phyloP scores from a whole-genome alignment of 2,888 invertebrate species.

The Idaea biselata region DNA sequence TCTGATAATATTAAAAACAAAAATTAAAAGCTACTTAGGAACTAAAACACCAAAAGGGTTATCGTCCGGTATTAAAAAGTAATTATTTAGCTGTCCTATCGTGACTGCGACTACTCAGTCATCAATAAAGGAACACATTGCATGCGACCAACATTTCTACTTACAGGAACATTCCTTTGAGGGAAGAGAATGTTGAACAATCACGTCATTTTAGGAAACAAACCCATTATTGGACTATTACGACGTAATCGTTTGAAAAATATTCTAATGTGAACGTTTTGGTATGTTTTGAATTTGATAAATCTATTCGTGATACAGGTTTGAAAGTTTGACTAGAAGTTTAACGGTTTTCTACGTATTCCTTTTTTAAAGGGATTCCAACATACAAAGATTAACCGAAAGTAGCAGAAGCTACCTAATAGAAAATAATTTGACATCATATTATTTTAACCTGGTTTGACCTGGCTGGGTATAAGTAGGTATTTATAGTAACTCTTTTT shows the following conservation, averaged over 20 bases:
- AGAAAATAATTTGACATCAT: too few species aligned
- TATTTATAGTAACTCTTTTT: too few species aligned
- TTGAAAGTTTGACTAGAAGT: too few species aligned
- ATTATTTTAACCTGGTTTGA: too few species aligned
- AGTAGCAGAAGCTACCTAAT: too few species aligned
- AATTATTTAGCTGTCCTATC: conserved; percentile 24
- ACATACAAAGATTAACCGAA: too few species aligned
- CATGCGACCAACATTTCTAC: conserved; percentile 7
- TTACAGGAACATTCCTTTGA: conserved; percentile 4
- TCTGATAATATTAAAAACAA: conserved; percentile 43
- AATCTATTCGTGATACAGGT: not conserved
- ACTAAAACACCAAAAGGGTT: conserved; percentile 8
- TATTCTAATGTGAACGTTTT: not conserved
- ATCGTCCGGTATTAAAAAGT: conserved; percentile 20
- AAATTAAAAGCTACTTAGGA: not conserved
- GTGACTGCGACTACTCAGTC: conserved; percentile 17
- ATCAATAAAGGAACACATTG: conserved; percentile 15
- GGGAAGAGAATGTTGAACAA: conserved; percentile 15
- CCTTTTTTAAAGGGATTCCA: too few species aligned
- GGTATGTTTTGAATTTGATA: not conserved
- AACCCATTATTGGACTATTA: conserved; percentile 8
- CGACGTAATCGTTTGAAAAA: not conserved
- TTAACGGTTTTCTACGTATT: too few species aligned
- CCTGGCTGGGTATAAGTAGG: too few species aligned
- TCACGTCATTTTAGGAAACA: conserved; percentile 15